Evolutionary conservation across 2,113 vertebrate species (phyloP), one percentile per base, ranked within the genome.

Genomic region (Euleptes europaea): DNA sequence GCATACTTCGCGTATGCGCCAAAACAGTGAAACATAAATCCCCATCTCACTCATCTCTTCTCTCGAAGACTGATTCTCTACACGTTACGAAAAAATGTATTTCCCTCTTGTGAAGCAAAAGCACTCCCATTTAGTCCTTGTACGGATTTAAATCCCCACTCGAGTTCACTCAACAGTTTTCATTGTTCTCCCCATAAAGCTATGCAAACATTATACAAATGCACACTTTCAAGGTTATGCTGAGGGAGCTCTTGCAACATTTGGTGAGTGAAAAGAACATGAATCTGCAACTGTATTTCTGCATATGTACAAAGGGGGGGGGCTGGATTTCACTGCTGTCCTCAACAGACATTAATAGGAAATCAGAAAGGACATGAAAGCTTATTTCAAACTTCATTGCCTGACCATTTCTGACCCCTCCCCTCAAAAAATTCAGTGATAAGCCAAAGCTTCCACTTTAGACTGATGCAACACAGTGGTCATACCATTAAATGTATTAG

Each of bases 181-280:
- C 91, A 78, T 89, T 83, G 65, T 79, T 79, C 75, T 66, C 23
- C 44, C 42, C 82, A 79, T 78, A 83, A 73, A 83, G 75, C 88
- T 83, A 35, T 85, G 73, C 89, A 95, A 94, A 92, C 90, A 92
- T 93, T 83, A 83, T 79, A 70, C 57, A 83, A 83, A 83, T 49
- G 73, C 33, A 79, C 21, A 65, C 57, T 72, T 73, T 42, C 44
- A 66, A n/a, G 54, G 70, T 92, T 91, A 93, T 82, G 85, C 81
- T 82, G 91, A 93, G 89, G 90, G 84, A 93, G 89, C 65, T 83
- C 91, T 84, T 93, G 93, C 60, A 90, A 93, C 88, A 83, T 78
- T 89, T 85, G 33, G 40, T 90, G 92, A 40, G 1, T 88, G 89
- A 90, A 91, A 90, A 88, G 88, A 90, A 91, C 51, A 79, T 81